Percentiles rank a stretch among this genome's conserved stretches.
phyloP scores from a whole-genome alignment of 2,113 vertebrate species.

The Aptenodytes patagonicus region DNA sequence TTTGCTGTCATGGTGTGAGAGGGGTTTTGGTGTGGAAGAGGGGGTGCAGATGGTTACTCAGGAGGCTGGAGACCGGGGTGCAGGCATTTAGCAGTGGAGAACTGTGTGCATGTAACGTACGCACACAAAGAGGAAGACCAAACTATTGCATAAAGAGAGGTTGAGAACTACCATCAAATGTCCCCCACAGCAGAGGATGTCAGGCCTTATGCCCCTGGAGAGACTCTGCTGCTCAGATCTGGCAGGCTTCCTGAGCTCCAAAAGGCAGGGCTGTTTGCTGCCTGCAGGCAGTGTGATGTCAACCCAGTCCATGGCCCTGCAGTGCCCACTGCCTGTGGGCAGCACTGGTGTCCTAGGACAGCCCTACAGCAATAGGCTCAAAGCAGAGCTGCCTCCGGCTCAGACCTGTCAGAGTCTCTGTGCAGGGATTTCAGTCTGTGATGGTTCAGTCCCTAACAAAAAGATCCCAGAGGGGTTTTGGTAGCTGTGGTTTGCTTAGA shows the following conservation, averaged over 20 bases:
- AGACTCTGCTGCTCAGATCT: not conserved
- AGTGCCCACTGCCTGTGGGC: not conserved
- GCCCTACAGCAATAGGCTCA: not conserved
- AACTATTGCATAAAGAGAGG: not conserved
- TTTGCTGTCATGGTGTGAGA: not conserved
- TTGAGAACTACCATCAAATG: not conserved
- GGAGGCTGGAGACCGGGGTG: not conserved
- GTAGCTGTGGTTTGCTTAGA: not conserved
- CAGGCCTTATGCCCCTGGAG: not conserved
- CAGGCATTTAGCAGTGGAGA: not conserved
- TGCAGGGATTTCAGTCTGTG: not conserved
- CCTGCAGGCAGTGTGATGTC: not conserved
- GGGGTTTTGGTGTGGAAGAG: not conserved
- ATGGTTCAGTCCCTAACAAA: not conserved
- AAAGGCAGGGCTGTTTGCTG: not conserved
- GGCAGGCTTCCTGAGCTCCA: not conserved
- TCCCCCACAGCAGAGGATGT: not conserved
- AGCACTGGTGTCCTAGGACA: not conserved
- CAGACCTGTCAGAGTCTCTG: not conserved
- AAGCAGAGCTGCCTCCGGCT: not conserved
- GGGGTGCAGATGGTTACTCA: not conserved
- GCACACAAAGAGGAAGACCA: not conserved
- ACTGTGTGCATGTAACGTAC: fast-evolving
- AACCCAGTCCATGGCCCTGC: fast-evolving
- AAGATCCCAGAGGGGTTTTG: not conserved